A percentile compares a stretch with the other conserved stretches of the same genome.
phyloP scores from a whole-genome alignment of 2,797 vertebrate genomes.

The Sebastes kiyomatsui region DNA sequence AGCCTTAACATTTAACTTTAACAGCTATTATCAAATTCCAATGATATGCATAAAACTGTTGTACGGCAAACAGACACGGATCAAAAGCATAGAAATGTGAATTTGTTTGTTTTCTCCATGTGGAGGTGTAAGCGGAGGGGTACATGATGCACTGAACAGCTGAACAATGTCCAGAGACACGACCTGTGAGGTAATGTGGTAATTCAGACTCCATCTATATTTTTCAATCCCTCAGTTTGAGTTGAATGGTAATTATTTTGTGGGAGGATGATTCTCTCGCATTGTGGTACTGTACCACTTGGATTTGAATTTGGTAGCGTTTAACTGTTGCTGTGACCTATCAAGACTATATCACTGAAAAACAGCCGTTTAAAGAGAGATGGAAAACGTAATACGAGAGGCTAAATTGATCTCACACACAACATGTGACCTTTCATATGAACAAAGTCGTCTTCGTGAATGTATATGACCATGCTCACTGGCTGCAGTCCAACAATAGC shows the following conservation, averaged over 20 bases:
- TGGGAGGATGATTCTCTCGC: background rate
- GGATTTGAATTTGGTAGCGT: background rate
- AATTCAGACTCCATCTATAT: background rate
- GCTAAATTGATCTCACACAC: slow-evolving; percentile 16
- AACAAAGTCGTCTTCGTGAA: slow-evolving; percentile 10
- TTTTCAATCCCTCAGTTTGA: background rate
- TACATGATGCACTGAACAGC: background rate
- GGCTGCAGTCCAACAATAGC: slow-evolving; percentile 16
- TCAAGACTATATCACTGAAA: background rate
- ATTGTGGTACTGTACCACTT: background rate
- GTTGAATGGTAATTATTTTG: background rate
- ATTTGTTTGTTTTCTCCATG: background rate
- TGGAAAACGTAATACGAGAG: background rate
- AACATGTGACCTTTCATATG: slow-evolving; percentile 43
- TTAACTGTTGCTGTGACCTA: background rate
- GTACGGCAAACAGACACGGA: background rate
- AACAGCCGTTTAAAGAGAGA: background rate
- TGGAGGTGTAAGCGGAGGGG: background rate
- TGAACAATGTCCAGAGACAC: background rate
- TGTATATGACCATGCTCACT: background rate
- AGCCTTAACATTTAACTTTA: background rate
- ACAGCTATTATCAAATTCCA: background rate
- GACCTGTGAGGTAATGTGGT: background rate
- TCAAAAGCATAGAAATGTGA: background rate
- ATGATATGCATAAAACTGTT: background rate